Evolutionary conservation across 2,797 vertebrate species (phyloP).

Genomic region (Poliocrania exsul): DNA sequence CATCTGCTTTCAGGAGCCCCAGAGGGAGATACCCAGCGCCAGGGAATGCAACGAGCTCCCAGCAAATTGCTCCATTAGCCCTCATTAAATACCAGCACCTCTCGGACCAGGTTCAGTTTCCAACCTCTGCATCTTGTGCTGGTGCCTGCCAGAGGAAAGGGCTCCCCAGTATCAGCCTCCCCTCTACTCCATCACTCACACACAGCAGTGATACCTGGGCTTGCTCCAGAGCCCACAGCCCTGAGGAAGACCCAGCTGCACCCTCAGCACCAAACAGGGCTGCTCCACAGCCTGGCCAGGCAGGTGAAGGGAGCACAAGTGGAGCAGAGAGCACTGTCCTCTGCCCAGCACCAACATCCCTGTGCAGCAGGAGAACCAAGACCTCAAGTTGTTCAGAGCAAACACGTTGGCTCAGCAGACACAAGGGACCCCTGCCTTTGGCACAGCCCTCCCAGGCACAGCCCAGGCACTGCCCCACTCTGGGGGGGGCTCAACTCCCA

Average conservation of each 20-base stretch:
- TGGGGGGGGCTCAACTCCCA: neutral
- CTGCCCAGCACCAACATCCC: neutral
- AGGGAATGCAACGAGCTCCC: neutral
- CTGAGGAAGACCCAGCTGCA: neutral
- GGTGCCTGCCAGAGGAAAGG: neutral
- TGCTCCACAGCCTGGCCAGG: fast-evolving
- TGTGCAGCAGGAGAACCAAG: fast-evolving
- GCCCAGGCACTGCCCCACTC: neutral
- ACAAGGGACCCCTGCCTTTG: fast-evolving
- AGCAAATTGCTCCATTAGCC: neutral
- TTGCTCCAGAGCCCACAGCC: neutral
- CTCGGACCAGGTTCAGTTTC: neutral
- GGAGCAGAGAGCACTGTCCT: fast-evolving
- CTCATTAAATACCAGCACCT: neutral
- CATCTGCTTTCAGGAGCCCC: neutral
- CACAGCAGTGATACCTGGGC: fast-evolving
- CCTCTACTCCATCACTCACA: neutral
- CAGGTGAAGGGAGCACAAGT: neutral
- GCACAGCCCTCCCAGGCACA: neutral
- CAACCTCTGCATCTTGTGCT: neutral
- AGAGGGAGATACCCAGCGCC: neutral
- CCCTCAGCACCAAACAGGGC: neutral
- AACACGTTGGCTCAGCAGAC: fast-evolving
- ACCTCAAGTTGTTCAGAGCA: fast-evolving
- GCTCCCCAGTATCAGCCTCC: neutral